Base-by-base conservation (phyloP, 92 coral and sea anemone species). In the Umimayanthus chanpuru region DNA sequence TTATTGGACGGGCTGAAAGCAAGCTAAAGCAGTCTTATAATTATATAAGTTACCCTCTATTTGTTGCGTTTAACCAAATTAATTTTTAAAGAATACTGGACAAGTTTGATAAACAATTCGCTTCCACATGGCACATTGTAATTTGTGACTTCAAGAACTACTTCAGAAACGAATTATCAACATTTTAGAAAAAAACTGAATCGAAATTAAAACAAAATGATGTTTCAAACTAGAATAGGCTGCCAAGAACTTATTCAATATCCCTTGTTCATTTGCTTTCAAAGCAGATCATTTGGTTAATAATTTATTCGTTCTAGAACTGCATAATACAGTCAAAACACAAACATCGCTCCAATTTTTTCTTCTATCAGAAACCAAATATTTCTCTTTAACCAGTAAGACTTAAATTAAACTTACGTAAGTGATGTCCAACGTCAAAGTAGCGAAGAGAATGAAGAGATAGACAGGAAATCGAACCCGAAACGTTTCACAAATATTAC, bases 291-390 rank as follows among this genome's bases (percentile, higher is more conserved):
- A 1, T 53, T 15, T 77, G 40, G 81, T 44, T 77, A 81, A 81
- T 81, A 81, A 64, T 81, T 81, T 43, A 66, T 81, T 81, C 73
- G 58, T 81, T 81, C 32, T 50, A 64, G 61, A 66, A 56, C 40
- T 26, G 68, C 44, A 79, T 14, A 16, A 53, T 80, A 38, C 25
- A 30, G 30, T 7, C 9, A 21, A 56, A 30, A 32, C 28, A n/a
- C 39, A 71, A 11, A 9, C 18, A 4, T 39, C 50, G 30, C 23
- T 39, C 77, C 12, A n/a, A 73, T 36, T 16, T 30, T 53, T 61
- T 20, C 23, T 23, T 32, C 56, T 10, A 10, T 81, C 55, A 36
- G 32, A 8, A 32, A 55, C 16, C 9, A 44, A 4, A 1, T 23
- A 2, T 9, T 73, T 81, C 21, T 61, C 25, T 5, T 11, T 30